Percentiles rank a stretch among this genome's conserved stretches.
phyloP scores from a whole-genome alignment of 2,888 invertebrate species.

The Halictus ligatus region DNA sequence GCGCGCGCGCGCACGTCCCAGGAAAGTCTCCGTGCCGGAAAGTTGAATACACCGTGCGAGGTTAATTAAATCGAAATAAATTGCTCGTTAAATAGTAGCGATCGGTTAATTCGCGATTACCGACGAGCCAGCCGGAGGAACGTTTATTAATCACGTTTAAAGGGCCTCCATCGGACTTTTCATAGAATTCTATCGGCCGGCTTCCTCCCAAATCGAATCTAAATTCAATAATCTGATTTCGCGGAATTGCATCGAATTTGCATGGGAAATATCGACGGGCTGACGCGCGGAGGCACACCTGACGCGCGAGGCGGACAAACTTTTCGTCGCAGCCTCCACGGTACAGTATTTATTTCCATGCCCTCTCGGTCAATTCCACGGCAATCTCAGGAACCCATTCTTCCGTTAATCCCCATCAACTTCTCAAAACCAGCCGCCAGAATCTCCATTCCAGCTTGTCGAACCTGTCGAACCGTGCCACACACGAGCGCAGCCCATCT shows the following conservation, averaged over 20 bases:
- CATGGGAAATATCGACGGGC: constrained; percentile 31
- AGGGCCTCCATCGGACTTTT: constrained; percentile 20
- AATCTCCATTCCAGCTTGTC: neutral
- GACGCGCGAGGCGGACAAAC: constrained; percentile 25
- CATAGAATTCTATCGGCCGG: constrained; percentile 43
- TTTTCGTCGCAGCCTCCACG: constrained; percentile 8
- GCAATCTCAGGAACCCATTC: neutral
- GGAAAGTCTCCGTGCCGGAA: neutral
- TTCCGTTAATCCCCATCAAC: constrained; percentile 4
- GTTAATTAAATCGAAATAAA: constrained; percentile 44
- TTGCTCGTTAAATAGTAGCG: constrained; percentile 6
- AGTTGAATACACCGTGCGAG: neutral
- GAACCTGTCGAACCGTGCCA: neutral
- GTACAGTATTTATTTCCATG: constrained; percentile 9
- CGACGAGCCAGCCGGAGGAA: constrained; percentile 5
- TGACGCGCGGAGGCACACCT: constrained; percentile 27
- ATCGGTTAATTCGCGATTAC: constrained; percentile 16
- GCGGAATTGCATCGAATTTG: constrained; percentile 52
- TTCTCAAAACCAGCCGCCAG: neutral
- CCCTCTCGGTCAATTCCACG: neutral
- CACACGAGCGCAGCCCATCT: neutral
- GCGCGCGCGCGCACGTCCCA: neutral
- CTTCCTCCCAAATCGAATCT: constrained; percentile 42
- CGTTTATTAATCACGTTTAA: constrained; percentile 50
- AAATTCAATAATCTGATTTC: constrained; percentile 55